Evolutionary conservation across 2,888 invertebrate species (phyloP), one percentile per base, ranked within the genome.

Genomic region (Cheilosia variabilis): DNA sequence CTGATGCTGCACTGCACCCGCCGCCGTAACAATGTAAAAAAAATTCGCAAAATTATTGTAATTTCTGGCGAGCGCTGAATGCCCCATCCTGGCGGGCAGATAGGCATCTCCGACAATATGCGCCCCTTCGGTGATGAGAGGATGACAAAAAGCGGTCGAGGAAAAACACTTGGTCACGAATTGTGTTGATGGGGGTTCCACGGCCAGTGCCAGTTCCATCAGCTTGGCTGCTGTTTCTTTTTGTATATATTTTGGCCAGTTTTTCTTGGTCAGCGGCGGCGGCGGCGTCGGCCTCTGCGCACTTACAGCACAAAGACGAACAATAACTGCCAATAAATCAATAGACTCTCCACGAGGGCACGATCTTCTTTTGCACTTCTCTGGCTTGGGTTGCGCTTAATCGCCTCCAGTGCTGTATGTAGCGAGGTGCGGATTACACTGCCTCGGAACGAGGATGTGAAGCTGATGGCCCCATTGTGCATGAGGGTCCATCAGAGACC

Each of bases 271-370:
- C 45, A 57, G 31, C 34, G 7, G 45, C 47, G 10, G 0, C 22
- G 19, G n/a, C 31, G 58, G 24, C 55, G 58, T 17, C 55, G 65
- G 80, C 80, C 60, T 65, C 71, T 76, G 80, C 66, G 80, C 66
- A 72, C 71, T 65, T 58, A 63, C 71, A 72, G 47, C 79, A 84
- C 75, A 84, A 80, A 80, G 63, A 41, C 72, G 76, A 86, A 86
- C 86, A 86, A 86, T 86, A 81, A 81, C 81, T 72, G 72, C 80
- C 81, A 86, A 86, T 86, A 86, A 86, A 86, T 86, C 86, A 86
- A 86, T 86, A 81, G 66, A 52, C 75, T 79, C 75, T 79, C 69
- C 9, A 31, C 75, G 66, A 58, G 84, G 69, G 58, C 79, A 79
- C 65, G 84, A 80, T 84, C 75, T 86, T 72, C 76, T 81, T 77